These are phyloP conservation scores for Daktulosphaira vitifoliae DNA, from an alignment of 1,140 invertebrate genomes.

Conservation along the genomic window DNA sequence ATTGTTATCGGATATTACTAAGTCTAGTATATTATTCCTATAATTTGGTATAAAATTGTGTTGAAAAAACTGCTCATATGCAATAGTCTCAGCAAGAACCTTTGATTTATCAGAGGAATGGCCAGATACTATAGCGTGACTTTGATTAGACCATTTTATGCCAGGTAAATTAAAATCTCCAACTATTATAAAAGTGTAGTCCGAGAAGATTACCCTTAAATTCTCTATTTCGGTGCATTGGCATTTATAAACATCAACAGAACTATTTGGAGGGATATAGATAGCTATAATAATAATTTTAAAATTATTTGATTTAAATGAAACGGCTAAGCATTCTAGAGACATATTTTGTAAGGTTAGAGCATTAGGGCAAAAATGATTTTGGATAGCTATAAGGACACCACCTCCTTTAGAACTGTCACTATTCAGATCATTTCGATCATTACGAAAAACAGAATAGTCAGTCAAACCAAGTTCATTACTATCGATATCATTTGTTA, in stretches of 20 bases:
- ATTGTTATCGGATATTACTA: not conserved
- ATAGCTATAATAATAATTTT: not conserved
- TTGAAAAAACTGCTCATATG: not conserved
- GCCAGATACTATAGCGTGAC: not conserved
- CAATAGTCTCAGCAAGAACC: not conserved
- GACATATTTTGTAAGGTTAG: not conserved
- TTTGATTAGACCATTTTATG: not conserved
- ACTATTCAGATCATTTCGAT: not conserved
- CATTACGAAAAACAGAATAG: not conserved
- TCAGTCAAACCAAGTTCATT: not conserved
- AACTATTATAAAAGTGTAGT: conserved; percentile 1
- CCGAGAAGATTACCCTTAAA: not conserved
- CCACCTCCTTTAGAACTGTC: not conserved
- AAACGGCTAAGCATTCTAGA: not conserved
- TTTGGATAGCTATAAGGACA: not conserved
- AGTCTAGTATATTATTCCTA: not conserved
- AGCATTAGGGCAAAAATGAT: not conserved
- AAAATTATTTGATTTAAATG: not conserved
- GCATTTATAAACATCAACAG: not conserved
- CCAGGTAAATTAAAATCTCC: too few species aligned
- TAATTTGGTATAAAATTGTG: not conserved
- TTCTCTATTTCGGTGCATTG: not conserved
- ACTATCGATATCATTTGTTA: conserved; percentile 1
- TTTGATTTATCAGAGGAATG: not conserved
- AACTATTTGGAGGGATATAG: not conserved